Evolutionary conservation across 2,797 vertebrate genomes (phyloP), one percentile per base, ranked within the genome.

Genomic region (Moxostoma hubbsi): DNA sequence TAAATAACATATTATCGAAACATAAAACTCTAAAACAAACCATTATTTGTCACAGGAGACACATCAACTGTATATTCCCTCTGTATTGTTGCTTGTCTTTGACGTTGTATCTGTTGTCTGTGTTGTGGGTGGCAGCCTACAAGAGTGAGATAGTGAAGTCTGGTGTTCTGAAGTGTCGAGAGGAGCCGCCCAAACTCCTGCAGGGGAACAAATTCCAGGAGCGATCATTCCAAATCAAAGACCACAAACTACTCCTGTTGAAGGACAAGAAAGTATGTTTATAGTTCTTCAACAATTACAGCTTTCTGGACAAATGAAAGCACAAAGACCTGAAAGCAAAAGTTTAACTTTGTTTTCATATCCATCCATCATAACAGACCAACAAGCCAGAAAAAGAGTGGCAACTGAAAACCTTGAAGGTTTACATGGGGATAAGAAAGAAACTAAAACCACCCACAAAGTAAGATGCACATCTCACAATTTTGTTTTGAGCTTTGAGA

Each of bases 191-290:
- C 0, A 97, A 94, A 79, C 91, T 95, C n/a, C 92, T 98, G 55
- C 94, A 98, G 88, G 96, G 96, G 4, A 97, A 90, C 90, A 95
- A 94, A 71, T 99, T 98, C 85, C 97, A 98, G 89, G 98, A 98
- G 84, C 95, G 95, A 63, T 96, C 94, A 47, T 98, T 98, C 5
- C 95, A 98, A 89, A 94, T 99, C 84, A 94, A 73, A 13, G 94
- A 95, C 55, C 93, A 91, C 80, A 96, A 93, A 77, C 93, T 99
- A 73, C 89, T 98, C 68, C 89, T 99, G 80, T 95, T 98, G 77
- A 99, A 97, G 84, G 98, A 99, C 88, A 98, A 96, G 89, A 96
- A 94, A 95, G 98, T 98, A 89, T 10, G 81, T 71, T 43, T 54
- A 46, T 6, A 43, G 65, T 53, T 59, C 15, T 46, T 62, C 10